Percentiles rank a stretch among this genome's conserved stretches.
phyloP scores from a whole-genome alignment of 23 tunicate species.

The Ciona savignyi region DNA sequence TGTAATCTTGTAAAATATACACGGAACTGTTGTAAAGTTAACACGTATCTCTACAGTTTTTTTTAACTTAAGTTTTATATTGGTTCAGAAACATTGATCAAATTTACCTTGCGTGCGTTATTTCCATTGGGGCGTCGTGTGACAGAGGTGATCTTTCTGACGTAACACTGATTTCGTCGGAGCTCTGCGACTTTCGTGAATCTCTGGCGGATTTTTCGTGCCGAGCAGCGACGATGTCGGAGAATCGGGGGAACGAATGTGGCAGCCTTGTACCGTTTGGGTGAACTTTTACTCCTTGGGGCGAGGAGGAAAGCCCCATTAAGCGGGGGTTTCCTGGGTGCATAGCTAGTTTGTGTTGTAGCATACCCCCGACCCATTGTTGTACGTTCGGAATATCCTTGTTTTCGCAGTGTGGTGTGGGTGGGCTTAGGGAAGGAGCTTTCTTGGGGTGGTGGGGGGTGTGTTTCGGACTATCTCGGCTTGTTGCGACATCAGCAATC shows the following conservation, averaged over 20 bases:
- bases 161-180: not conserved
- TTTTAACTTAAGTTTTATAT: too few relatives aligned
- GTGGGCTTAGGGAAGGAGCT: not conserved
- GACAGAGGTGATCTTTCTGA: not conserved
- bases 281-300: too few relatives aligned
- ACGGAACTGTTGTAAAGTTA: too few relatives aligned
- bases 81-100: too few relatives aligned
- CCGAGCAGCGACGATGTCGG: not conserved
- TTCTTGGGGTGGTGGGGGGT: not conserved
- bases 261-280: not conserved
- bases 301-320: too few relatives aligned
- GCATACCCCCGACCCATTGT: slow-evolving; percentile 47
- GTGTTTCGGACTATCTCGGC: slow-evolving; percentile 36
- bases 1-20: too few relatives aligned
- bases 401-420: not conserved
- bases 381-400: slow-evolving; percentile 20
- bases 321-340: not conserved
- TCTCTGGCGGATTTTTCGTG: not conserved
- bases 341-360: slow-evolving; percentile 44
- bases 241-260: not conserved
- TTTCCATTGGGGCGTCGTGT: not conserved
- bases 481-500: slow-evolving; percentile 79
- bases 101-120: not conserved
- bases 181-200: not conserved
- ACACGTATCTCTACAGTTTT: too few relatives aligned